Evolutionary conservation across 2,113 vertebrate genomes (phyloP).

Genomic region (Protobothrops flavoviridis): DNA sequence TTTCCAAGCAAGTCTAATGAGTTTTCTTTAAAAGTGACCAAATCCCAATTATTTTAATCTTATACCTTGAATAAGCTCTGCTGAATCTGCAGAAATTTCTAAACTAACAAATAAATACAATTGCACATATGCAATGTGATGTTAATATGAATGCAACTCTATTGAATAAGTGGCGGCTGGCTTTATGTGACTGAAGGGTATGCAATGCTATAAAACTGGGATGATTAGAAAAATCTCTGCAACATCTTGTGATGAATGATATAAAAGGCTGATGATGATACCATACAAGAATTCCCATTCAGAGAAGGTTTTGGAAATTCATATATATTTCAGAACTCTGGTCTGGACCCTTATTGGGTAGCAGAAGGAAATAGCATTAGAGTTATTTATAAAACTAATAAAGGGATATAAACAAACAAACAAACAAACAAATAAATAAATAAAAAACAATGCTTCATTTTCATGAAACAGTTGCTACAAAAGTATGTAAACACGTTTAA

Average conservation of each 20-base stretch:
- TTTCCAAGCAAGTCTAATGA: background rate
- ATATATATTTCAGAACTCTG: conserved; percentile 35
- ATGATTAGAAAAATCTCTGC: conserved; percentile 31
- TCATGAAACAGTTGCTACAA: conserved; percentile 37
- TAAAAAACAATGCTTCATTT: conserved; percentile 23
- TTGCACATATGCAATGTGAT: background rate
- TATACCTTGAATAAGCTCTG: background rate
- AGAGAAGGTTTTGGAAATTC: conserved; percentile 35
- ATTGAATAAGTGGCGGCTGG: background rate
- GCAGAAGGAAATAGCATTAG: conserved; percentile 18
- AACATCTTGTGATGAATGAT: conserved; percentile 38
- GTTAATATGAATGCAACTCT: background rate
- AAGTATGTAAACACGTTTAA: conserved; percentile 52
- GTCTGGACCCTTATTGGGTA: conserved; percentile 20
- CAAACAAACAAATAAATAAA: no score
- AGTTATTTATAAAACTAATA: no score
- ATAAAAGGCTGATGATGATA: background rate
- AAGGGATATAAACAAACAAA: no score
- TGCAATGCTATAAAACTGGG: background rate
- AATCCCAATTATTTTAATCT: background rate
- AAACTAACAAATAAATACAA: background rate
- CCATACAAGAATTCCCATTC: conserved; percentile 7
- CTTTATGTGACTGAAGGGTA: background rate
- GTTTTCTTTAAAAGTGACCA: background rate
- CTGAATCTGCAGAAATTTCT: background rate